Conservation (phyloP, 1,140 invertebrate genomes). For the Leptonema lineaticorne region DNA sequence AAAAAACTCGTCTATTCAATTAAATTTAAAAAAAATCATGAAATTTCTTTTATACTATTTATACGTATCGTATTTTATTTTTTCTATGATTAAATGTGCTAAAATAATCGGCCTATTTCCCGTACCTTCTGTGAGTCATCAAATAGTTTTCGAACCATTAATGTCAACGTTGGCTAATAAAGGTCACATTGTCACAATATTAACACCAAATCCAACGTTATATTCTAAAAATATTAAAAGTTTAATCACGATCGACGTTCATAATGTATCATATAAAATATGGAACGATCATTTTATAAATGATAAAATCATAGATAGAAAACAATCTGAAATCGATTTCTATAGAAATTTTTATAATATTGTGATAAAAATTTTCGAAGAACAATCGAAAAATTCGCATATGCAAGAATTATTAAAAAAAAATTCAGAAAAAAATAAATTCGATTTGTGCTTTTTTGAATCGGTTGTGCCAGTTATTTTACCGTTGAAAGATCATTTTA, state of each 20-base stretch:
- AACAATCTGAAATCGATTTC: conserved; percentile 20
- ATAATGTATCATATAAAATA: conserved; percentile 43
- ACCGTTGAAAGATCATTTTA: conserved; percentile 47
- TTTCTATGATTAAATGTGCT: too few relatives aligned
- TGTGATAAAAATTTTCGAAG: conserved; percentile 34
- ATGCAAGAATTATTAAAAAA: conserved; percentile 43
- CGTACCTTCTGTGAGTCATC: conserved; percentile 58
- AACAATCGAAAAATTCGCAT: conserved; percentile 40
- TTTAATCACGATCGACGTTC: conserved; percentile 48
- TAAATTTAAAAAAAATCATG: too few relatives aligned
- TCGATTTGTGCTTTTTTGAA: conserved; percentile 48
- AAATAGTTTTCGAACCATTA: conserved; percentile 54
- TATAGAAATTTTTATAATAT: conserved; percentile 7
- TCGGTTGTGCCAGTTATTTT: conserved; percentile 38
- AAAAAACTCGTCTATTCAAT: too few relatives aligned
- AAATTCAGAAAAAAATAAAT: conserved; percentile 43
- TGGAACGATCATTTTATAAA: conserved; percentile 33
- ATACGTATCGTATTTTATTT: too few relatives aligned
- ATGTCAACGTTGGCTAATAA: conserved; percentile 49
- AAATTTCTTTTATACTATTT: too few relatives aligned
- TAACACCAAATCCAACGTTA: conserved; percentile 48
- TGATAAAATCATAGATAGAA: neutral
- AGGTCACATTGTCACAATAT: conserved; percentile 54
- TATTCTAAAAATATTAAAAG: conserved; percentile 43
- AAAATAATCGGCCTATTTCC: conserved; percentile 56